A percentile compares a stretch with the other conserved stretches of the same genome.
Evolutionary conservation across 2,113 vertebrate genomes (phyloP).

Genomic region (Grammomys surdaster): DNA sequence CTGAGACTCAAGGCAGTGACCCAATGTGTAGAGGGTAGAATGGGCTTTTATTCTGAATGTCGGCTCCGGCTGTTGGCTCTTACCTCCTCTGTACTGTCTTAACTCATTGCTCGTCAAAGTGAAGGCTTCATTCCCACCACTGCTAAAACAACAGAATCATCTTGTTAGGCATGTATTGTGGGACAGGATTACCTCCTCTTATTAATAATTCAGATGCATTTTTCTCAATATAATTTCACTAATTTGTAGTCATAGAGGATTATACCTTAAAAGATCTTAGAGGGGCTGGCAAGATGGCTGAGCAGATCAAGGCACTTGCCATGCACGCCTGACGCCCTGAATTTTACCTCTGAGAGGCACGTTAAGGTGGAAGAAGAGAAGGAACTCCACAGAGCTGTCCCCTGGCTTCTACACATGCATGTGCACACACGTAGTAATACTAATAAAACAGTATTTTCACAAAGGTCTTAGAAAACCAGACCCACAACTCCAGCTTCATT

Average conservation of each 20-base stretch:
- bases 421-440: not conserved
- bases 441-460: not conserved
- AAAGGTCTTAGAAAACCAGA: conserved; percentile 16
- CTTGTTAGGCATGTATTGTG: not conserved
- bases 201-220: not conserved
- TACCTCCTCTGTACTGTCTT: not conserved
- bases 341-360: not conserved
- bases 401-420: not conserved
- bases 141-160: not conserved
- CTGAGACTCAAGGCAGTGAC: not conserved
- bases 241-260: not conserved
- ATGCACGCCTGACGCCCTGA: too few species aligned
- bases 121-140: not conserved
- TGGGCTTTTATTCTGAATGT: not conserved
- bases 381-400: not conserved
- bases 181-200: not conserved
- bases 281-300: not conserved
- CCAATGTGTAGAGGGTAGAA: not conserved
- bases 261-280: not conserved
- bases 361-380: not conserved
- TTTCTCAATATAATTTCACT: not conserved
- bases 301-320: not conserved
- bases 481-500: not conserved
- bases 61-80: not conserved
- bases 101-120: not conserved